Evolutionary conservation across 92 coral and sea anemone species (phyloP).

Genomic region (Metridium senile): DNA sequence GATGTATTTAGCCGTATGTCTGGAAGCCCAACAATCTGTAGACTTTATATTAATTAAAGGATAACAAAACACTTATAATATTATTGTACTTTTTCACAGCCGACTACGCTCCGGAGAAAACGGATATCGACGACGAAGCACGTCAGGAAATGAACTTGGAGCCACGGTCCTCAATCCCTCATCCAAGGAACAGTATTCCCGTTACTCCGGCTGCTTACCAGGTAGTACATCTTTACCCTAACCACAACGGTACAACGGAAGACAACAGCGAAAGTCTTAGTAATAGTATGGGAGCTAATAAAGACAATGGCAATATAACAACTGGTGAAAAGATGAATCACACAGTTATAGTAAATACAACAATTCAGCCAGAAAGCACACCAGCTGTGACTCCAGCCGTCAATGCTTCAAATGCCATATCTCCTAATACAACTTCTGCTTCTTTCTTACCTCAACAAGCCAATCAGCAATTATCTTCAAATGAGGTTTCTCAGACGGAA

Average conservation of each 20-base stretch:
- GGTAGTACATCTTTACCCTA: not conserved
- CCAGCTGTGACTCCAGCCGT: not conserved
- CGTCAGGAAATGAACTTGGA: constrained; percentile 25
- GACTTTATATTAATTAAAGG: too few relatives aligned
- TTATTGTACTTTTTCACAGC: too few relatives aligned
- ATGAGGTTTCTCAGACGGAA: not conserved
- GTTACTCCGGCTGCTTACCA: not conserved
- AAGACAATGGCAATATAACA: not conserved
- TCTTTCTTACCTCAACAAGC: not conserved
- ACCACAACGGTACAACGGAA: constrained; percentile 1
- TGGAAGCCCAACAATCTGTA: too few relatives aligned
- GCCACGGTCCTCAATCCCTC: constrained; percentile 29
- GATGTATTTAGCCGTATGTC: too few relatives aligned
- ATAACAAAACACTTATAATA: too few relatives aligned
- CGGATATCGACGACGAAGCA: constrained; percentile 21
- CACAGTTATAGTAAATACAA: not conserved
- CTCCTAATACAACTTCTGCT: not conserved
- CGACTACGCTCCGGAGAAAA: constrained; percentile 31
- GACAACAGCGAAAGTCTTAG: not conserved
- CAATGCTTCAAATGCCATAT: not conserved
- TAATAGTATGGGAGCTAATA: too few relatives aligned
- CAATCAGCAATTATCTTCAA: not conserved
- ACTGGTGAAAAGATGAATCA: not conserved
- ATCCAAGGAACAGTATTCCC: constrained; percentile 14
- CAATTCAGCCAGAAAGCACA: not conserved